Base-by-base conservation (phyloP, 2,888 invertebrate genomes). In the Watsonalla binaria region DNA sequence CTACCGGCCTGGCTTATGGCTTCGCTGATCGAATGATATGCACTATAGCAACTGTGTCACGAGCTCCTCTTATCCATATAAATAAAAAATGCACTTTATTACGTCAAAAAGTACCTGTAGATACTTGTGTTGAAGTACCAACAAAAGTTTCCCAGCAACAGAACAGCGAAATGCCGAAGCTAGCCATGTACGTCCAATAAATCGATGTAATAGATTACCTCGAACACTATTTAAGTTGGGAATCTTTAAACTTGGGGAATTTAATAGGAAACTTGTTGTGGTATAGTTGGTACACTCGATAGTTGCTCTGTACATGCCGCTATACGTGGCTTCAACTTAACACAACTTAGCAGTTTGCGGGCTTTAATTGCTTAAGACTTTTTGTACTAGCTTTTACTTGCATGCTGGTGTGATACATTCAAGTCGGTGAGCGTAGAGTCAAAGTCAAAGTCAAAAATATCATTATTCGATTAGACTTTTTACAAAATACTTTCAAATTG, bases 221-320 rank as follows among this genome's bases (percentile, higher is more conserved):
- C 49, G 15, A 7, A 7, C 14, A 14, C 35, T 48, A 48, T 42
- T 42, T 48, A 48, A 48, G 67, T 69, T 66, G 57, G 47, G 59
- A 61, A 66, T 69, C 66, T 67, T 69, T 60, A 62, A 49, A 13
- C 47, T 51, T 13, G 6, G 61, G 59, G 66, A 69, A 69, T 67
- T 67, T 69, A 67, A 69, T 69, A 67, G 60, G 45, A 63, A 69
- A 67, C 61, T 67, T 63, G 58, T 55, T 62, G 62, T 42, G 63
- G 63, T 37, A 49, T 56, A 54, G 54, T 55, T 53, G 37, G 45
- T 39, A 49, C 39, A 49, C 49, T 49, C 49, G 37, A 49, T 39
- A 48, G 49, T 49, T 48, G 37, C 14, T 37, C 49, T 15, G 13
- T 37, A 9, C 8, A 35, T 15, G 49, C 49, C 49, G 14, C n/a